A percentile compares a stretch with the other conserved stretches of the same genome.
Conservation (phyloP, 2,888 invertebrate genomes). For the Tetheella fluctuosa region DNA sequence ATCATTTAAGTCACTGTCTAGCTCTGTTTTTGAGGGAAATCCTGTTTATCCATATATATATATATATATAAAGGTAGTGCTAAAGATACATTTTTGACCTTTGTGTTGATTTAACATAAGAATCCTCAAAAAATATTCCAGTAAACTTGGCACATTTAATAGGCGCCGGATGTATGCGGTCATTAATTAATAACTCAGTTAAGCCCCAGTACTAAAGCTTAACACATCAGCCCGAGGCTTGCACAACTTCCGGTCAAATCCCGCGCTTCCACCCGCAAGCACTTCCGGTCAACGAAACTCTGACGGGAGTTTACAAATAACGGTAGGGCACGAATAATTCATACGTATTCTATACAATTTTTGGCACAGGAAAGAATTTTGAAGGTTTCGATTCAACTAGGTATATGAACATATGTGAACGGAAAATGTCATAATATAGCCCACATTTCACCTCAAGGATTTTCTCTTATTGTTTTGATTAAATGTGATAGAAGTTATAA, state of each 20-base stretch:
- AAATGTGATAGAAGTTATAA: background rate
- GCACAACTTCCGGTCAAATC: constrained; percentile 78
- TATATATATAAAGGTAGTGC: too few species aligned
- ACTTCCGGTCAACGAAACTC: constrained; percentile 76
- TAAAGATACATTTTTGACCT: too few species aligned
- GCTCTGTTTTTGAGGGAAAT: too few species aligned
- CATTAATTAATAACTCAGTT: constrained; percentile 80
- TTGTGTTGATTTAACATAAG: constrained; percentile 20
- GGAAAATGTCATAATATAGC: background rate
- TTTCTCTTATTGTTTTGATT: background rate
- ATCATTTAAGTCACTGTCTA: background rate
- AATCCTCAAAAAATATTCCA: constrained; percentile 35
- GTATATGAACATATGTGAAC: background rate
- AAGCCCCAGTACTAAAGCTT: constrained; percentile 71
- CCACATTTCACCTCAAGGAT: background rate
- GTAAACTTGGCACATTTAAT: constrained; percentile 49
- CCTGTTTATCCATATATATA: too few species aligned
- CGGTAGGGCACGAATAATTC: constrained; percentile 18
- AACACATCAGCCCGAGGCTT: constrained; percentile 72
- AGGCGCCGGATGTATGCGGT: constrained; percentile 63
- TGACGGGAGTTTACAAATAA: constrained; percentile 54
- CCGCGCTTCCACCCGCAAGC: constrained; percentile 70
- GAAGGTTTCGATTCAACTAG: background rate
- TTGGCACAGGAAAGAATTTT: background rate
- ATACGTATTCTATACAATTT: background rate